Evolutionary conservation across 2,113 vertebrate species (phyloP).

Genomic region (Ramphastos sulfuratus): DNA sequence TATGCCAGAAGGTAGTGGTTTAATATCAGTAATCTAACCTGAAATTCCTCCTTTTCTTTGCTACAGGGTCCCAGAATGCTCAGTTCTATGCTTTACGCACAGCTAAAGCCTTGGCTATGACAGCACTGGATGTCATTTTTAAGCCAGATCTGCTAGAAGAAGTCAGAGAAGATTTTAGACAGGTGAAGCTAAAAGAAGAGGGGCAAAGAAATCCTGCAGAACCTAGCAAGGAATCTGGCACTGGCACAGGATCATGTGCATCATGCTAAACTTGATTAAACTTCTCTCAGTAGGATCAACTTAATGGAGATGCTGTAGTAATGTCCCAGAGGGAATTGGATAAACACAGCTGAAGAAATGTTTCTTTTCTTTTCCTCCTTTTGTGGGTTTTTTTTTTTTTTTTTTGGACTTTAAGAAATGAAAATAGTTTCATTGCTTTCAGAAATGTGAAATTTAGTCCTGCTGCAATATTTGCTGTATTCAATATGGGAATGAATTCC

Average conservation of each 20-base stretch:
- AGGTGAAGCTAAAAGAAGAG: slow-evolving; percentile 76
- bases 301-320: background rate
- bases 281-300: background rate
- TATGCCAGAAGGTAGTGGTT: background rate
- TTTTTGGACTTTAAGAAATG: background rate
- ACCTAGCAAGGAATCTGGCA: slow-evolving; percentile 1
- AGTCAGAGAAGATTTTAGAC: slow-evolving; percentile 81
- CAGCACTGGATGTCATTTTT: slow-evolving; percentile 86
- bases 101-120: slow-evolving; percentile 88
- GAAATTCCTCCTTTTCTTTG: background rate
- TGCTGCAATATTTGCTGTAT: slow-evolving; percentile 13
- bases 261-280: slow-evolving; percentile 41
- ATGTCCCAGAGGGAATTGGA: background rate
- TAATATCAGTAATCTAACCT: background rate
- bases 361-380: background rate
- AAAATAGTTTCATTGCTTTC: background rate
- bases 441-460: background rate
- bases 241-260: background rate
- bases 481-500: background rate
- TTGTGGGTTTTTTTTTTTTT: no score
- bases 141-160: slow-evolving; percentile 80
- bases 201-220: slow-evolving; percentile 40
- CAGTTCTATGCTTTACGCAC: slow-evolving; percentile 85
- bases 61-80: slow-evolving; percentile 83
- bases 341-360: slow-evolving; percentile 13